Percentiles rank a stretch among this genome's conserved stretches.
phyloP scores from a whole-genome alignment of 2,888 invertebrate species.

The Loripinus fragilis region DNA sequence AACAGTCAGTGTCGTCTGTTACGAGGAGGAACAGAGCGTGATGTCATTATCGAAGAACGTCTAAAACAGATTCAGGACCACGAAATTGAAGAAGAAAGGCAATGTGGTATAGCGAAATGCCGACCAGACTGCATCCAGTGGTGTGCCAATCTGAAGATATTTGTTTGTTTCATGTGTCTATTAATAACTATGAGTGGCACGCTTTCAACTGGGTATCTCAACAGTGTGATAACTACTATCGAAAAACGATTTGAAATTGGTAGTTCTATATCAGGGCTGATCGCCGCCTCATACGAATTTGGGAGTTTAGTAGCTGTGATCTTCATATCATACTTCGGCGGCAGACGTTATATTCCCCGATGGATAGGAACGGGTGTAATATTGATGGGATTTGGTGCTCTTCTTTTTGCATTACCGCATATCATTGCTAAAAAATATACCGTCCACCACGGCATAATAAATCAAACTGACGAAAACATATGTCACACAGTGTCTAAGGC shows the following conservation, averaged over 20 bases:
- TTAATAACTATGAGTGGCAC: constrained; percentile 80
- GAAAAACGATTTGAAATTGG: constrained; percentile 97
- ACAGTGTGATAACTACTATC: constrained; percentile 95
- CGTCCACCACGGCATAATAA: constrained; percentile 69
- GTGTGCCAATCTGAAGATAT: constrained; percentile 93
- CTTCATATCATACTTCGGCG: constrained; percentile 97
- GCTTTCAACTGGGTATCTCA: constrained; percentile 82
- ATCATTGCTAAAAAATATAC: constrained; percentile 85
- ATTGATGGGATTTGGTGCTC: constrained; percentile 96
- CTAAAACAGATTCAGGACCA: constrained; percentile 37
- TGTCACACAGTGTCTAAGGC: constrained; percentile 80
- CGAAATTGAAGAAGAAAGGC: constrained; percentile 79
- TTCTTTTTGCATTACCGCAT: constrained; percentile 96
- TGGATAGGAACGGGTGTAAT: constrained; percentile 96
- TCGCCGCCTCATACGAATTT: constrained; percentile 95
- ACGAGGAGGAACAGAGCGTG: constrained; percentile 64
- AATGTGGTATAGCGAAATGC: constrained; percentile 94
- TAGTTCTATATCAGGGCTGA: constrained; percentile 95
- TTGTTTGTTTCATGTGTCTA: constrained; percentile 81
- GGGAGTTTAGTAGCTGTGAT: constrained; percentile 98
- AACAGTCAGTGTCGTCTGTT: constrained; percentile 70
- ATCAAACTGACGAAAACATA: constrained; percentile 73
- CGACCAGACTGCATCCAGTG: constrained; percentile 93
- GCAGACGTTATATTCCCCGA: constrained; percentile 94
- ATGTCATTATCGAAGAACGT: constrained; percentile 64